phyloP scores from a whole-genome alignment of 2,888 invertebrate genomes.

The Eremobia ochroleuca region DNA sequence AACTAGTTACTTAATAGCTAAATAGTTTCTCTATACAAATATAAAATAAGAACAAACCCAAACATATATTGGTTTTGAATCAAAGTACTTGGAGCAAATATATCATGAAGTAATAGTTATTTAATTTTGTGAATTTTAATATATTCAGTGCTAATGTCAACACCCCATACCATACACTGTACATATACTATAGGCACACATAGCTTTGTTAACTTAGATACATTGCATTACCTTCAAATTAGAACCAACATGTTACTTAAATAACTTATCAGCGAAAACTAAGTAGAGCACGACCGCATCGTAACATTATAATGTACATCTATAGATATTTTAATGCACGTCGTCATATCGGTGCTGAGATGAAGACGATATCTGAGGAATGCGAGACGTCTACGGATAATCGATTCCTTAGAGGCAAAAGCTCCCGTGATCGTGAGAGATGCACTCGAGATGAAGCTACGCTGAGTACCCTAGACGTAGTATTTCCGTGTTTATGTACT shows the following conservation, averaged over 20 bases:
- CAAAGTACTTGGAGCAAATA: neutral
- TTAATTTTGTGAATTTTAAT: neutral
- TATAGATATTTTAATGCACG: slow-evolving; percentile 74
- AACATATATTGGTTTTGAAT: slow-evolving; percentile 5
- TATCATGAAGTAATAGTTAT: slow-evolving; percentile 4
- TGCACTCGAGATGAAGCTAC: slow-evolving; percentile 77
- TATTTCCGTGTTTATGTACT: slow-evolving; percentile 56
- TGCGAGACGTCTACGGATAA: slow-evolving; percentile 80
- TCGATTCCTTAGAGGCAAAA: slow-evolving; percentile 81
- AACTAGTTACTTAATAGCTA: neutral
- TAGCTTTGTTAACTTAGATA: neutral
- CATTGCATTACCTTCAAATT: neutral
- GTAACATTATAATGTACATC: slow-evolving; percentile 50
- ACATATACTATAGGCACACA: neutral
- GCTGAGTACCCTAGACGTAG: slow-evolving; percentile 66
- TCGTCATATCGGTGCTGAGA: slow-evolving; percentile 74
- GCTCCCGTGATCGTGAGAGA: slow-evolving; percentile 76
- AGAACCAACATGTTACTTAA: neutral
- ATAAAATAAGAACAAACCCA: neutral
- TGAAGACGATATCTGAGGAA: slow-evolving; percentile 80
- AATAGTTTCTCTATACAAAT: neutral
- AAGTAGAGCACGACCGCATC: slow-evolving; percentile 49
- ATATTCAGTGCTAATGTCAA: slow-evolving; percentile 9
- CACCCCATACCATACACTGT: neutral
- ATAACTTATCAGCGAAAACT: slow-evolving; percentile 29